These are phyloP conservation scores for Sycophaga agraensis DNA, from an alignment of 1,140 invertebrate species.

Conservation along the genomic window DNA sequence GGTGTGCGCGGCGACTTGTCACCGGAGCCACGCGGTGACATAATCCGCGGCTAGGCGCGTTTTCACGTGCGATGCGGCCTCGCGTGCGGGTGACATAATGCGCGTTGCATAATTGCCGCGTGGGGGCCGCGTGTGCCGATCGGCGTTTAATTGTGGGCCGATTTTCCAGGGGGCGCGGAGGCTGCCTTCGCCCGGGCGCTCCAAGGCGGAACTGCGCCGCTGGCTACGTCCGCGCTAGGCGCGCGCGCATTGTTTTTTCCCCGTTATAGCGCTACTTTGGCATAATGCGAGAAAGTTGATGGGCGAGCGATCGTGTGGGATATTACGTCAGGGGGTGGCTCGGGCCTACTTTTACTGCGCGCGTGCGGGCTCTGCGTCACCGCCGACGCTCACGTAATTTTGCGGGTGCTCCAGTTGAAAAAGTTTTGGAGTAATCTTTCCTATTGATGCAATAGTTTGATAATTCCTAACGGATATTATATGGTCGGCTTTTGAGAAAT, in stretches of 20 bases:
- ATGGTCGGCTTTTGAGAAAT: no score
- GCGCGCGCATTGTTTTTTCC: no score
- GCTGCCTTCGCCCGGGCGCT: no score
- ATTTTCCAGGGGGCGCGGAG: background rate
- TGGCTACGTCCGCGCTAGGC: no score
- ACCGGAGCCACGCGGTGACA: background rate
- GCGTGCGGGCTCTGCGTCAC: no score
- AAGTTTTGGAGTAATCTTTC: no score
- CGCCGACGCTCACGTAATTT: background rate
- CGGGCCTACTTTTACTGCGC: conserved; percentile 4
- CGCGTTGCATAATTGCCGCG: conserved; percentile 16
- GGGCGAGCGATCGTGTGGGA: background rate
- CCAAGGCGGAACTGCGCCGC: no score
- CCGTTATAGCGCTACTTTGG: background rate
- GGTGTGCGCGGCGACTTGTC: background rate
- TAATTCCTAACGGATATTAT: no score
- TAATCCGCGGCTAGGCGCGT: background rate
- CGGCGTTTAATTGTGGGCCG: no score
- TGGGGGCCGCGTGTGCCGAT: background rate
- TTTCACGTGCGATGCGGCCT: conserved; percentile 12
- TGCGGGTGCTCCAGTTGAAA: no score
- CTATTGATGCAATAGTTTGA: no score
- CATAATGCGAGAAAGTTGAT: conserved; percentile 14
- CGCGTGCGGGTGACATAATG: conserved; percentile 10
- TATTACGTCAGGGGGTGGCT: conserved; percentile 1